Percentiles rank a stretch among this genome's conserved stretches.
phyloP scores from a whole-genome alignment of 2,113 vertebrate species.

The Podarcis raffonei region DNA sequence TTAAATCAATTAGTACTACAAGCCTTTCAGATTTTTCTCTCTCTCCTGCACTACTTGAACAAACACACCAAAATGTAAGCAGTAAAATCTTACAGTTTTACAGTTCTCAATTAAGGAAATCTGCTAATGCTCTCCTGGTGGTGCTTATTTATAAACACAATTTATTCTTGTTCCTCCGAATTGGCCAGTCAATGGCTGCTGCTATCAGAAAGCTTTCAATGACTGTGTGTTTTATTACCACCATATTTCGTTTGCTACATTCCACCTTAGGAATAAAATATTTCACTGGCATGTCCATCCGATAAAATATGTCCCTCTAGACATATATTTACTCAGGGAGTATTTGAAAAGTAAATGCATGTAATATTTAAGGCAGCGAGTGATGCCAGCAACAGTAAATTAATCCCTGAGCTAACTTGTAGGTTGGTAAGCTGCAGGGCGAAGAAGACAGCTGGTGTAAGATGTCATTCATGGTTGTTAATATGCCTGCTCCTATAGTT shows the following conservation, averaged over 20 bases:
- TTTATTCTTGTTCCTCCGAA: conserved; percentile 55
- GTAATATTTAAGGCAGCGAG: conserved; percentile 59
- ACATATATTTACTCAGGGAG: conserved; percentile 63
- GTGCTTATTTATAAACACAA: conserved; percentile 61
- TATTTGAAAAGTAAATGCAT: conserved; percentile 71
- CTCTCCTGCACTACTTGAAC: neutral
- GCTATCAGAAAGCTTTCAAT: conserved; percentile 47
- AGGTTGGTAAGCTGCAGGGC: conserved; percentile 28
- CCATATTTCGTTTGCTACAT: conserved; percentile 71
- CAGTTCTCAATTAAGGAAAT: conserved; percentile 64
- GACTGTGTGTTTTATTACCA: conserved; percentile 62
- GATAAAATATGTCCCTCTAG: conserved; percentile 68
- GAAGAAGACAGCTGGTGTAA: conserved; percentile 10
- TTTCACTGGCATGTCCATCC: conserved; percentile 63
- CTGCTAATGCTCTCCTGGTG: conserved; percentile 44
- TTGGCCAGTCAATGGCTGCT: conserved; percentile 38
- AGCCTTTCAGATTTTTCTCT: neutral
- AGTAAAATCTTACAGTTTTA: conserved; percentile 42
- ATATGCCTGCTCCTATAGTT: neutral
- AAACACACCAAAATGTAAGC: conserved; percentile 27
- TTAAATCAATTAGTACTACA: neutral
- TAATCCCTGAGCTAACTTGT: conserved; percentile 28
- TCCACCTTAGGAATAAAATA: conserved; percentile 68
- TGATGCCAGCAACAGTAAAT: conserved; percentile 58
- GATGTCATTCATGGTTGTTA: conserved; percentile 21